A percentile compares a stretch with the other conserved stretches of the same genome.
Conservation (phyloP, 1,140 invertebrate species). For the Caerostris darwini region DNA sequence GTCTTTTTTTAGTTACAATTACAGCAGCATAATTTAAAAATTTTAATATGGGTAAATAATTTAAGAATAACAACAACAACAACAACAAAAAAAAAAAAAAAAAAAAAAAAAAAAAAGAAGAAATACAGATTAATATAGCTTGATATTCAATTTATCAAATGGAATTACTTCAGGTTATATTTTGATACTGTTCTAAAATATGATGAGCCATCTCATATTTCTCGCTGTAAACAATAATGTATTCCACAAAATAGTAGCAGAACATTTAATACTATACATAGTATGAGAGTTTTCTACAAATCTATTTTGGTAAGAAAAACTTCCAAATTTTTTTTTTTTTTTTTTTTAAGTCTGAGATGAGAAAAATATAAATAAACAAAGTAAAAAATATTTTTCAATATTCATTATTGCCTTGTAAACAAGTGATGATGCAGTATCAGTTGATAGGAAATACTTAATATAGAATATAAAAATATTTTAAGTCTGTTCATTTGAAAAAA, state of each 20-base stretch:
- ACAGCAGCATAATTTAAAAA: too few species aligned
- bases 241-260: slow-evolving; percentile 11
- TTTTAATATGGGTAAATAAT: too few species aligned
- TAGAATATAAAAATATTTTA: slow-evolving; percentile 56
- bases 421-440: slow-evolving; percentile 21
- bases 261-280: slow-evolving; percentile 5
- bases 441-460: background rate
- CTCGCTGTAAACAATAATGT: background rate
- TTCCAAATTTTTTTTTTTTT: background rate
- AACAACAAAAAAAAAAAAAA: too few species aligned
- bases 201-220: background rate
- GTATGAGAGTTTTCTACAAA: background rate
- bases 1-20: too few species aligned
- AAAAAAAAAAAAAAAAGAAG: too few species aligned
- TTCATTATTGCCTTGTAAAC: slow-evolving; percentile 50
- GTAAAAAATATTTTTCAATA: slow-evolving; percentile 12
- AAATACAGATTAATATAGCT: background rate
- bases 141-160: background rate
- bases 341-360: background rate
- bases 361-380: background rate
- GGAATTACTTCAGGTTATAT: background rate
- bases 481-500: background rate
- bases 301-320: background rate
- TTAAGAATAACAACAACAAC: too few species aligned
- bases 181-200: background rate